Conservation (phyloP, 2,797 vertebrate species). For the Notamacropus eugenii region DNA sequence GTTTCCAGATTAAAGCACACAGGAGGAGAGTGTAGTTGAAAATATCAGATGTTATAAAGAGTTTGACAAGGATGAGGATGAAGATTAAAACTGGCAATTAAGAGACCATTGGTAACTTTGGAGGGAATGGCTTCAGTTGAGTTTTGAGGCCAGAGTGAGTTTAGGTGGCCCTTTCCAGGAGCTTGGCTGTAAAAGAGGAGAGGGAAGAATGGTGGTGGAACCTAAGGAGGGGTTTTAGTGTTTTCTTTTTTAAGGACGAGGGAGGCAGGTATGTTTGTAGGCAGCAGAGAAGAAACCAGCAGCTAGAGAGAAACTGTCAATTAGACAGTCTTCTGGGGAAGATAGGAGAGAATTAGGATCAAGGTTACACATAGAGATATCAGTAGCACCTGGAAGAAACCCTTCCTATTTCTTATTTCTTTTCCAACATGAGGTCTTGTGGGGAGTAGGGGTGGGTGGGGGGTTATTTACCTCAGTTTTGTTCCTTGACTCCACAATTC, state of each 20-base stretch:
- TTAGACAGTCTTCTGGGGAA: not conserved
- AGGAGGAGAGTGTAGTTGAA: not conserved
- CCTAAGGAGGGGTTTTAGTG: not conserved
- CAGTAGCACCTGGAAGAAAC: not conserved
- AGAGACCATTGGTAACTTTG: not conserved
- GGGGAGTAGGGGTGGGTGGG: not conserved
- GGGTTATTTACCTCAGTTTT: not conserved
- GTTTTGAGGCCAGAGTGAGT: not conserved
- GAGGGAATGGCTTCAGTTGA: not conserved
- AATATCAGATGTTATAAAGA: not conserved
- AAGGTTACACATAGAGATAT: not conserved
- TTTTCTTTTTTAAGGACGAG: not conserved
- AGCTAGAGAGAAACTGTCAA: not conserved
- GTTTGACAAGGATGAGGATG: not conserved
- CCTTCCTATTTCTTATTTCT: not conserved
- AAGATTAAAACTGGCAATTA: not conserved
- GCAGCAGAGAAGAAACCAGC: not conserved
- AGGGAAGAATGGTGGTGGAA: not conserved
- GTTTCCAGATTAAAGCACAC: not conserved
- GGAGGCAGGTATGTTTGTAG: not conserved
- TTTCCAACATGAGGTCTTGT: not conserved
- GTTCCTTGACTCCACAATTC: not conserved
- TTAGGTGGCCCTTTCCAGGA: not conserved
- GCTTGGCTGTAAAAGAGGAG: not conserved
- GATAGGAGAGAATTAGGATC: not conserved